Percentiles rank a stretch among this genome's conserved stretches.
Evolutionary conservation across 2,797 vertebrate genomes (phyloP).

Genomic region (Phoxinus dragarum): DNA sequence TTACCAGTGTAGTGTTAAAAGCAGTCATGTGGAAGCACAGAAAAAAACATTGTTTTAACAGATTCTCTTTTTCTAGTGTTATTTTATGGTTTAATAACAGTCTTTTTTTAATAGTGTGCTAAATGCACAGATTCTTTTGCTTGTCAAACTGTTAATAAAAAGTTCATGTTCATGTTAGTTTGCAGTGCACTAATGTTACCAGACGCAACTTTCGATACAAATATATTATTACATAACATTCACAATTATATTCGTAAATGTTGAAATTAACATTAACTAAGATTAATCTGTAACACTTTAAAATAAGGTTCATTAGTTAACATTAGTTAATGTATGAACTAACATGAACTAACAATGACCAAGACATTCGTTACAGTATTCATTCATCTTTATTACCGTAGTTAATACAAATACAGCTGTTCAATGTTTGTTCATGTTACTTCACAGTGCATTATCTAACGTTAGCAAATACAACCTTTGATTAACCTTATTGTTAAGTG

Average conservation of each 20-base stretch:
- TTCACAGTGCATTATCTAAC: too few relatives aligned
- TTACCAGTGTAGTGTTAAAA: background rate
- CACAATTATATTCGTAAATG: background rate
- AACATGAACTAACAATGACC: too few relatives aligned
- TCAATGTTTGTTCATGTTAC: too few relatives aligned
- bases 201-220: background rate
- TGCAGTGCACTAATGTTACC: background rate
- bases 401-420: too few relatives aligned
- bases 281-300: too few relatives aligned
- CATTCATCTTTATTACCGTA: too few relatives aligned
- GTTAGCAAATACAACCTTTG: too few relatives aligned
- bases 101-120: background rate
- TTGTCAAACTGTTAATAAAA: background rate
- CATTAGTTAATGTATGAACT: too few relatives aligned
- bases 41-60: background rate
- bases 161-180: background rate
- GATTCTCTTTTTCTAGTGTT: background rate
- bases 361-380: too few relatives aligned
- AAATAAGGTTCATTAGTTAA: too few relatives aligned
- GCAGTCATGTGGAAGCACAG: background rate
- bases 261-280: background rate
- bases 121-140: background rate
- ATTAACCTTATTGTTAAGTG: too few relatives aligned
- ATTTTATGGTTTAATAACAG: background rate
- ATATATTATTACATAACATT: background rate